Percentiles rank a stretch among this genome's conserved stretches.
These are phyloP conservation scores for Emydoidea blandingii DNA, from an alignment of 2,797 vertebrate species.

Conservation along the genomic window DNA sequence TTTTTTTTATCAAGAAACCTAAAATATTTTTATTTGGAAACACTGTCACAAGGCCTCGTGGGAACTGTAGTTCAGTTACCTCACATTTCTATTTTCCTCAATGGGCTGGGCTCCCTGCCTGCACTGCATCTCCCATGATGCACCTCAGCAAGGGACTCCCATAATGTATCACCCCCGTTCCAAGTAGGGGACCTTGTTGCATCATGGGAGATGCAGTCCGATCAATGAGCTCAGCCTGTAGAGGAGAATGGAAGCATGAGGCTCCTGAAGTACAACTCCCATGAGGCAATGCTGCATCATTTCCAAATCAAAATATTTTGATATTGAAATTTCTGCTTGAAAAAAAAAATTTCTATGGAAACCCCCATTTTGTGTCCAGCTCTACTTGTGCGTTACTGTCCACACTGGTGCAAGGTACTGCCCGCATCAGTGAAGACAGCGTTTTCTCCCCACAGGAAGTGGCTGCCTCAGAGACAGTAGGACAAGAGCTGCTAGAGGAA, in stretches of 20 bases:
- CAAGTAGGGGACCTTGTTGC: not conserved
- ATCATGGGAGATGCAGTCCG: not conserved
- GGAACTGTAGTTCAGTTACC: not conserved
- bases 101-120: not conserved
- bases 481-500: conserved; percentile 73
- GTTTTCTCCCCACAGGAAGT: conserved; percentile 39
- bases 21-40: not conserved
- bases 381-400: not conserved
- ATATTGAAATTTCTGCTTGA: not conserved
- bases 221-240: not conserved
- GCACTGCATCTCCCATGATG: not conserved
- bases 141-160: not conserved
- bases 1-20: not conserved
- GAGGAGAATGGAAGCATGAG: not conserved
- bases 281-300: not conserved
- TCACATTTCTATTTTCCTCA: not conserved
- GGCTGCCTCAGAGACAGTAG: conserved; percentile 25
- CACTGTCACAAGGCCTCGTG: not conserved
- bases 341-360: not conserved
- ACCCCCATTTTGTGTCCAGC: not conserved
- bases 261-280: not conserved
- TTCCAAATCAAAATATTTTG: not conserved
- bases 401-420: not conserved
- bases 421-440: not conserved
- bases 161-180: not conserved